These are phyloP conservation scores for Dendronephthya gigantea DNA, from an alignment of 64 coral and sea anemone genomes.

Conservation along the genomic window DNA sequence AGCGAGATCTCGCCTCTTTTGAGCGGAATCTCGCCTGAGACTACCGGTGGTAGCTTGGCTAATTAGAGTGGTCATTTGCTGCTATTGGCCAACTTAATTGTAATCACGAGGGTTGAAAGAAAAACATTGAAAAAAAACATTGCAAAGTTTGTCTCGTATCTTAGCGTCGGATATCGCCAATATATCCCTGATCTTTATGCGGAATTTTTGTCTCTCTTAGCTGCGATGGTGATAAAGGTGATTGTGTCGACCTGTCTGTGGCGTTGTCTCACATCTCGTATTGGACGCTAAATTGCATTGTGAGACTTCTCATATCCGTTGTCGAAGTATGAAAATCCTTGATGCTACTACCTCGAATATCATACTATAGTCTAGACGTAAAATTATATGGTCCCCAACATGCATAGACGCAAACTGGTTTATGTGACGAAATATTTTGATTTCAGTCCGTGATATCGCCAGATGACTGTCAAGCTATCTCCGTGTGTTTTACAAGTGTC, in stretches of 20 bases:
- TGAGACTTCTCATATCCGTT: constrained; percentile 63
- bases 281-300: constrained; percentile 74
- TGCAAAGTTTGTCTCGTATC: too few species aligned
- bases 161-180: too few species aligned
- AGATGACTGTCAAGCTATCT: constrained; percentile 16
- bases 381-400: too few species aligned
- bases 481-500: constrained; percentile 49
- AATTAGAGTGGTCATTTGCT: too few species aligned
- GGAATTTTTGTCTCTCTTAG: constrained; percentile 21
- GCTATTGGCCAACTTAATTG: too few species aligned
- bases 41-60: too few species aligned
- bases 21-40: too few species aligned
- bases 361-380: not conserved
- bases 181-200: not conserved
- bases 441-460: constrained; percentile 30
- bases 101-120: too few species aligned
- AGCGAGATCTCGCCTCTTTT: too few species aligned
- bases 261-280: constrained; percentile 68
- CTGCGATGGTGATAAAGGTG: constrained; percentile 56
- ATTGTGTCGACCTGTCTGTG: constrained; percentile 52
- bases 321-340: constrained; percentile 49
- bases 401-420: not conserved
- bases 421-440: not conserved
- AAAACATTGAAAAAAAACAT: too few species aligned
- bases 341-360: not conserved